Conservation (phyloP, 1,140 invertebrate genomes). For the Pantala flavescens region DNA sequence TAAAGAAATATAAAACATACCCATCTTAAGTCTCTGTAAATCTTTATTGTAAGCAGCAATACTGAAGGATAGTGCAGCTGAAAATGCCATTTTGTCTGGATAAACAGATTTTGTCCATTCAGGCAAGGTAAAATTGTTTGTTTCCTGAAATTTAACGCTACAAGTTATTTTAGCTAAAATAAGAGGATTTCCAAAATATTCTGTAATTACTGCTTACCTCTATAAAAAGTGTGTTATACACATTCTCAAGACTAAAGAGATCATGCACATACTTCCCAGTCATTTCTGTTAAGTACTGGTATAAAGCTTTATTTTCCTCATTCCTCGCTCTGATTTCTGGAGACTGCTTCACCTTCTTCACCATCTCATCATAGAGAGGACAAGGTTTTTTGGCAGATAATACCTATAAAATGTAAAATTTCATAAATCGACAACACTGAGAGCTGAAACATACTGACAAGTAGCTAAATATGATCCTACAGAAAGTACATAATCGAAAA, state of each 20-base stretch:
- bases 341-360: constrained; percentile 42
- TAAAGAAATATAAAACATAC: constrained; percentile 26
- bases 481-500: too few relatives aligned
- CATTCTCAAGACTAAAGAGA: constrained; percentile 42
- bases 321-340: constrained; percentile 45
- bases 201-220: constrained; percentile 37
- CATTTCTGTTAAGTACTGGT: constrained; percentile 49
- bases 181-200: not conserved
- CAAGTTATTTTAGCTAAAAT: not conserved
- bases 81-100: constrained; percentile 35
- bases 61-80: constrained; percentile 44
- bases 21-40: constrained; percentile 40
- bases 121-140: constrained; percentile 61
- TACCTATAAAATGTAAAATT: constrained; percentile 23
- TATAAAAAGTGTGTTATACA: constrained; percentile 58
- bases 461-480: constrained; percentile 13
- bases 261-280: constrained; percentile 44
- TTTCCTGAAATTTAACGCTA: constrained; percentile 31
- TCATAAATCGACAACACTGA: not conserved
- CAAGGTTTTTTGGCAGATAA: constrained; percentile 55
- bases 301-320: constrained; percentile 49
- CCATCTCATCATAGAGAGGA: constrained; percentile 47
- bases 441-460: not conserved
- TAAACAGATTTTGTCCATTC: constrained; percentile 53
- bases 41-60: constrained; percentile 37